Conservation (phyloP, 2,113 vertebrate species). For the Dipodomys spectabilis region DNA sequence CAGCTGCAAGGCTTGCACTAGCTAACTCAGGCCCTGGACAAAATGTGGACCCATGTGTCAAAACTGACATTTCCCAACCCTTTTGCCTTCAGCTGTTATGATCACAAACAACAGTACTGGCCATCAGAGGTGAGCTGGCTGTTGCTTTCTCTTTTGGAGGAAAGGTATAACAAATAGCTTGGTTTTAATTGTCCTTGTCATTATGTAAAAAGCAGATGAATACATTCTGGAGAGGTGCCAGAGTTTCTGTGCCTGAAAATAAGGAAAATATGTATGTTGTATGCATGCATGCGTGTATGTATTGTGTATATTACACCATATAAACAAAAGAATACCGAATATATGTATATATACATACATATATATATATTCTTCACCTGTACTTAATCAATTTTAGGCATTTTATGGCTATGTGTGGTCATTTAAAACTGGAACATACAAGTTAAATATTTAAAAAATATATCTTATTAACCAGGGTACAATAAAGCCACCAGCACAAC, state of each 20-base stretch:
- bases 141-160: conserved; percentile 64
- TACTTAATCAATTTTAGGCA: not conserved
- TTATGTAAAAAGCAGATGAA: not conserved
- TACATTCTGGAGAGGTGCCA: conserved; percentile 21
- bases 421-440: not conserved
- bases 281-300: too few species aligned
- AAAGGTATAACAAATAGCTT: conserved; percentile 32
- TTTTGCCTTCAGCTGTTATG: conserved; percentile 33
- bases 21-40: conserved; percentile 18
- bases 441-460: not conserved
- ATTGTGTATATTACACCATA: too few species aligned
- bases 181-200: conserved; percentile 47
- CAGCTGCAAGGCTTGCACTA: conserved; percentile 18
- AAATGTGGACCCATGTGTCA: not conserved
- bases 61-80: conserved; percentile 53
- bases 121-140: not conserved
- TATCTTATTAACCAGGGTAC: not conserved
- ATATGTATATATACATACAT: too few species aligned
- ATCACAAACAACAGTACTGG: conserved; percentile 54
- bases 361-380: not conserved
- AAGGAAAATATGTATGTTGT: not conserved
- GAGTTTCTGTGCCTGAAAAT: not conserved
- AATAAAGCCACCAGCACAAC: too few species aligned
- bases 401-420: not conserved
- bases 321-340: too few species aligned